Evolutionary conservation across 2,113 vertebrate species (phyloP).

Genomic region (Mormoops blainvillei): DNA sequence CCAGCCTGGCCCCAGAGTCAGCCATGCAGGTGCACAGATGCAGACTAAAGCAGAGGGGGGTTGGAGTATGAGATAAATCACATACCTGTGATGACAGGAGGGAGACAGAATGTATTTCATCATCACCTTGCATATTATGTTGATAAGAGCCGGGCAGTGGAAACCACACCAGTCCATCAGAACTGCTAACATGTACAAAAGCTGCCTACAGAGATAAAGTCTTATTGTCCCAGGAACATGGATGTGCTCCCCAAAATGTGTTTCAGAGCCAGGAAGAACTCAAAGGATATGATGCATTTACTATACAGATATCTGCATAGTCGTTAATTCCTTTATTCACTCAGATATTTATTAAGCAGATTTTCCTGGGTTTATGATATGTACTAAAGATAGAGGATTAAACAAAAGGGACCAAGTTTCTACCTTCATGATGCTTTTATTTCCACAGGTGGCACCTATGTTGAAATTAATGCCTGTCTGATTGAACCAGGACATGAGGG

Average conservation of each 20-base stretch:
- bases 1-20: not conserved
- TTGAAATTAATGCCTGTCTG: not conserved
- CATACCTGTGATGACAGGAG: slow-evolving; percentile 71
- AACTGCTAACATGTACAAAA: slow-evolving; percentile 70
- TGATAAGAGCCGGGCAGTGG: slow-evolving; percentile 61
- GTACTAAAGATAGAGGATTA: not conserved
- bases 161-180: slow-evolving; percentile 56
- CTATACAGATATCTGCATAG: not conserved
- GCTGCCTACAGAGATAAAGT: slow-evolving; percentile 50
- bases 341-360: slow-evolving; percentile 13
- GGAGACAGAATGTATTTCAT: slow-evolving; percentile 71
- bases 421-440: not conserved
- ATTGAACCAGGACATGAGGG: not conserved
- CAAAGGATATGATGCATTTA: not conserved
- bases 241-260: not conserved
- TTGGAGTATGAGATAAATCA: slow-evolving; percentile 62
- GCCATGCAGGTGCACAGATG: not conserved
- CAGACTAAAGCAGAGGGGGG: not conserved
- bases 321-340: not conserved
- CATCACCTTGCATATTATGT: slow-evolving; percentile 64
- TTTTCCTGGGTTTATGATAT: not conserved
- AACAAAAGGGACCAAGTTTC: slow-evolving; percentile 1
- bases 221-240: not conserved
- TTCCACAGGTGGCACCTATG: not conserved
- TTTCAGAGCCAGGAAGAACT: not conserved